Evolutionary conservation across 1,140 invertebrate species (phyloP).

Genomic region (Plutomurus gul): DNA sequence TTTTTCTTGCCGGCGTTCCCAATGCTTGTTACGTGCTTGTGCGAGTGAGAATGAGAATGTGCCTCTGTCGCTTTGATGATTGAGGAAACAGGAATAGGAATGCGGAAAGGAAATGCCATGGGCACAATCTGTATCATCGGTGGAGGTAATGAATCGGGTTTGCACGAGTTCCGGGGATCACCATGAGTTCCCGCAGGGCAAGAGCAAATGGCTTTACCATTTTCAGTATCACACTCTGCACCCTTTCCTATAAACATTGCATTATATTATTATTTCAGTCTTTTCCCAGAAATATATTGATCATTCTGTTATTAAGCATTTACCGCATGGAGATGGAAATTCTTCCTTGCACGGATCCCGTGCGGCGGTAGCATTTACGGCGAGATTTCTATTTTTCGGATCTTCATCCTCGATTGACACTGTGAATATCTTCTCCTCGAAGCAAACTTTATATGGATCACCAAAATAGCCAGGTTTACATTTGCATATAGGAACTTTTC

Average conservation of each 20-base stretch:
- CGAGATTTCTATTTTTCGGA: not conserved
- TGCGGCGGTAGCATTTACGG: not conserved
- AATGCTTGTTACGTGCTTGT: not conserved
- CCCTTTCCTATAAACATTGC: too few relatives aligned
- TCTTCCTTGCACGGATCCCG: not conserved
- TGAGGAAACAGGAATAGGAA: not conserved
- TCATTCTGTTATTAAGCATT: too few relatives aligned
- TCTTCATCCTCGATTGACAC: not conserved
- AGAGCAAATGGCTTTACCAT: not conserved
- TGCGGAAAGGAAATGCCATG: not conserved
- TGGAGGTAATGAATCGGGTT: not conserved
- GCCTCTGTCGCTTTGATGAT: not conserved
- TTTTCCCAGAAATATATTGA: too few relatives aligned
- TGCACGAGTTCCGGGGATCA: not conserved
- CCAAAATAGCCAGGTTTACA: conserved; percentile 70
- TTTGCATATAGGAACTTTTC: conserved; percentile 65
- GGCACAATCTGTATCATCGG: conserved; percentile 5
- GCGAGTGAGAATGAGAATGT: not conserved
- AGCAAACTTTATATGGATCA: conserved; percentile 71
- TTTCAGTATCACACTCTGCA: not conserved
- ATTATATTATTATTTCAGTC: too few relatives aligned
- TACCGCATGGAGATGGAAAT: not conserved
- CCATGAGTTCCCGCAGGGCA: not conserved
- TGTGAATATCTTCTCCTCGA: not conserved
- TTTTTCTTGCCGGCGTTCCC: not conserved